These are phyloP conservation scores for Loris lydekkerianus DNA, from an alignment of 2,797 vertebrate species.

Conservation along the genomic window DNA sequence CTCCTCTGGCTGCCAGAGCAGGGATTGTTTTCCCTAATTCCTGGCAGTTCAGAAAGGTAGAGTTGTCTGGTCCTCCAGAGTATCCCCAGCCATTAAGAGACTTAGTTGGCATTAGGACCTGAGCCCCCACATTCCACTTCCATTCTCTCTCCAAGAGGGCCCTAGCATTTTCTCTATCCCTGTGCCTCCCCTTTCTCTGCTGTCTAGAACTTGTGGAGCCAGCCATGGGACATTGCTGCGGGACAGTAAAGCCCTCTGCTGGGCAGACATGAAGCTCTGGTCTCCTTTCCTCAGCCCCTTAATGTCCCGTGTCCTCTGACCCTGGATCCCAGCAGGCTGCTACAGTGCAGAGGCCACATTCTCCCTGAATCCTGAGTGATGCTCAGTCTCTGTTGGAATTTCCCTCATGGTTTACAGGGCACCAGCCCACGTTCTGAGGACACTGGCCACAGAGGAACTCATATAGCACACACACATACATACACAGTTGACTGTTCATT, in stretches of 20 bases:
- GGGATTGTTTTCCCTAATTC: neutral
- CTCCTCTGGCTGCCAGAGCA: constrained; percentile 49
- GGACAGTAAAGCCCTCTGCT: constrained; percentile 80
- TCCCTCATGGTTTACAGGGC: constrained; percentile 71
- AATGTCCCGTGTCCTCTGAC: neutral
- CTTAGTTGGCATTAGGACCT: constrained; percentile 66
- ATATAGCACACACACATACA: neutral
- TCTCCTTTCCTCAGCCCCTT: neutral
- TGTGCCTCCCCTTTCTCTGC: neutral
- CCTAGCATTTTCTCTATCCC: constrained; percentile 10
- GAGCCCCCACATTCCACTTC: constrained; percentile 77
- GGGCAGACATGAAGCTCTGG: constrained; percentile 47
- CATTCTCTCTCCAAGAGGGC: neutral
- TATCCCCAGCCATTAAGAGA: constrained; percentile 45
- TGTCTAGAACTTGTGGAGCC: constrained; percentile 27
- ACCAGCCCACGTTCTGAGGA: constrained; percentile 59
- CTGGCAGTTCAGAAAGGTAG: constrained; percentile 65
- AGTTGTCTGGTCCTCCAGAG: constrained; percentile 57
- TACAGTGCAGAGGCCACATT: neutral
- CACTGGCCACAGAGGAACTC: constrained; percentile 5
- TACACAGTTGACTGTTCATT: neutral
- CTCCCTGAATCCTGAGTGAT: constrained; percentile 35
- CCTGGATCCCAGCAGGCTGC: neutral
- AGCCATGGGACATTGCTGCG: constrained; percentile 76
- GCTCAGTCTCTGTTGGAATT: constrained; percentile 47